Percentiles rank a stretch among this genome's conserved stretches.
phyloP scores from a whole-genome alignment of 1,140 invertebrate genomes.

The Fragariocoptes setiger region DNA sequence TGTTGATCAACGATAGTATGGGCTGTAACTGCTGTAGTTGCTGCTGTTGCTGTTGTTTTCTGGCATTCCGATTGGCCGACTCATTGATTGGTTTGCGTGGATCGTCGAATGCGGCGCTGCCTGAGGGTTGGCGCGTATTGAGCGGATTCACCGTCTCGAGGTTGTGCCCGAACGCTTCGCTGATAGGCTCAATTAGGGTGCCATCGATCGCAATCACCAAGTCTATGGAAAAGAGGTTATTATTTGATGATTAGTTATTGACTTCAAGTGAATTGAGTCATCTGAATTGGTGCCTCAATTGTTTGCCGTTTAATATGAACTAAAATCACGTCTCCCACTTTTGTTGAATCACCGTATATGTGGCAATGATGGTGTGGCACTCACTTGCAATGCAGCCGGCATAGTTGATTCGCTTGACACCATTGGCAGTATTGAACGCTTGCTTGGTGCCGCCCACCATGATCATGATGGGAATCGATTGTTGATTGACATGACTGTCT shows the following conservation, averaged over 20 bases:
- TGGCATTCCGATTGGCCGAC: conserved; percentile 11
- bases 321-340: too few relatives aligned
- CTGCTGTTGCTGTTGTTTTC: too few relatives aligned
- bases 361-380: too few relatives aligned
- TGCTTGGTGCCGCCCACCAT: not conserved
- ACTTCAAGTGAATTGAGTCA: too few relatives aligned
- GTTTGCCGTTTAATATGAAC: too few relatives aligned
- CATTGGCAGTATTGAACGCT: not conserved
- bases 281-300: too few relatives aligned
- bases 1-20: too few relatives aligned
- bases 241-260: too few relatives aligned
- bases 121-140: not conserved
- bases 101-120: not conserved
- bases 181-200: not conserved
- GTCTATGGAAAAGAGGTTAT: not conserved
- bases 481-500: not conserved
- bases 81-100: conserved; percentile 2
- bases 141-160: not conserved
- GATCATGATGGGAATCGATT: not conserved
- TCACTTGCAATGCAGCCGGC: conserved; percentile 60
- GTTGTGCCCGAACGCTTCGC: not conserved
- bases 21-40: too few relatives aligned
- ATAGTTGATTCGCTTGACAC: conserved; percentile 27
- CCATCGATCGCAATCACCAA: not conserved
- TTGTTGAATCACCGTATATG: too few relatives aligned